Base-by-base conservation (phyloP, 1,140 invertebrate genomes). In the Protaetia brevitarsis region DNA sequence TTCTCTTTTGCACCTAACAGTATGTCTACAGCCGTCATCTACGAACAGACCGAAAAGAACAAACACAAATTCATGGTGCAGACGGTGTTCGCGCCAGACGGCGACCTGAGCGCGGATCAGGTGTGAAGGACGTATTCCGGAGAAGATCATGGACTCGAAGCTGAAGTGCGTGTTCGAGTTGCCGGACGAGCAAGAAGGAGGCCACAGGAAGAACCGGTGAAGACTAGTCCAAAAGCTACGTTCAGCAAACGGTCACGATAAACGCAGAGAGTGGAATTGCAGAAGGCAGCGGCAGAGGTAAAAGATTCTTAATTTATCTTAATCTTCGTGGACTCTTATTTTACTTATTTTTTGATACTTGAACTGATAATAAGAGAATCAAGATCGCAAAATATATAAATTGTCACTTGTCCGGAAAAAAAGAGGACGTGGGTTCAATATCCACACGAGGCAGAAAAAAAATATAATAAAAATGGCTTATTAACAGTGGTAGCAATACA, bases 21-120 rank as follows among this genome's bases (percentile, higher is more conserved):
- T 99, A 69, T 96, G 94, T 82, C 87, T 99, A 69, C 97, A 99
- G 81, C 94, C 96, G 34, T 95, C 78, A 91, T 94, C 68, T 94
- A 92, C 81, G 95, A 98, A 81, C 86, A 92, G 77, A 87, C 86
- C 79, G 96, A 98, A 80, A 97, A 97, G 80, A 95, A 93, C 80
- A 98, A 97, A 85, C 97, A 99, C 83, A 99, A 99, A 86, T 99
- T 99, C 80, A 99, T 99, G 96, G 96, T 99, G 71, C 96, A 99
- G 80, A 91, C 94, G 69, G 85, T 97, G 71, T 86, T 94, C 81
- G 92, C 89, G 68, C 92, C 92, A 27, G 89, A 92, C 68, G 89
- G 87, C 59, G 87, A 90, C 45, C 84, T 87, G 69, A 90, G 93
- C 73, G 78, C 86, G 71, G 84, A 87, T 73, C 86, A 87, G 81